phyloP scores from a whole-genome alignment of 2,888 invertebrate genomes.

The Liopterus haemorrhoidalis region DNA sequence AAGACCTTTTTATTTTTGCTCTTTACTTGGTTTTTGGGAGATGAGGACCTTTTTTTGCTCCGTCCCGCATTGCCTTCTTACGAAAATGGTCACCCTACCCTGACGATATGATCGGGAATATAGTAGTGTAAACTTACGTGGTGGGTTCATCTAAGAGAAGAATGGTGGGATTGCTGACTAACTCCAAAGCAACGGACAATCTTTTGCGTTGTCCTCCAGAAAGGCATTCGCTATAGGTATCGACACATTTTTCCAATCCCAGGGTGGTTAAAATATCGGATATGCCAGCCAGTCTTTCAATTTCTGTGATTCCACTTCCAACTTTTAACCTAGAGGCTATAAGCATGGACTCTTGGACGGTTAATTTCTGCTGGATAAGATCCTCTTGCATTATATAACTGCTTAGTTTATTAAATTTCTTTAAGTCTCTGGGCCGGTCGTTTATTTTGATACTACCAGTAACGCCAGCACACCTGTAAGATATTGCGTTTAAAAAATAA shows the following conservation, averaged over 20 bases:
- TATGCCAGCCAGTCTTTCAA: slow-evolving; percentile 51
- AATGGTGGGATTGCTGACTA: slow-evolving; percentile 77
- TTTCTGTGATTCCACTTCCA: slow-evolving; percentile 52
- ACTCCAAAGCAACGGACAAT: slow-evolving; percentile 67
- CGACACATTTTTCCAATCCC: slow-evolving; percentile 59
- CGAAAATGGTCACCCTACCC: no score
- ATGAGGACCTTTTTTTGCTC: no score
- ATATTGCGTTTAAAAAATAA: no score
- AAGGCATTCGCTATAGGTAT: slow-evolving; percentile 59
- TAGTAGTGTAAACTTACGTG: slow-evolving; percentile 66
- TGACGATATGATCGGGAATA: no score
- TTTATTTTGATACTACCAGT: slow-evolving; percentile 64
- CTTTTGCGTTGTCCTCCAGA: slow-evolving; percentile 76
- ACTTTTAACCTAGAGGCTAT: slow-evolving; percentile 70
- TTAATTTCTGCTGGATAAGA: slow-evolving; percentile 64
- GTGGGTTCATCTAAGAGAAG: slow-evolving; percentile 79
- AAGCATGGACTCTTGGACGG: slow-evolving; percentile 67
- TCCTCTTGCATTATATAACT: slow-evolving; percentile 81
- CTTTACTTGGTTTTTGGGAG: no score
- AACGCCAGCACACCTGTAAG: slow-evolving; percentile 53
- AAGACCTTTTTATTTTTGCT: no score
- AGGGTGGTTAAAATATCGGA: slow-evolving; percentile 67
- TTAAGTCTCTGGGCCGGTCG: slow-evolving; percentile 60
- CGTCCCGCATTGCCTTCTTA: no score
- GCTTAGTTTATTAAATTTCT: slow-evolving; percentile 65